Conservation (phyloP, 2,888 invertebrate genomes). For the Stenotaenia linearis region DNA sequence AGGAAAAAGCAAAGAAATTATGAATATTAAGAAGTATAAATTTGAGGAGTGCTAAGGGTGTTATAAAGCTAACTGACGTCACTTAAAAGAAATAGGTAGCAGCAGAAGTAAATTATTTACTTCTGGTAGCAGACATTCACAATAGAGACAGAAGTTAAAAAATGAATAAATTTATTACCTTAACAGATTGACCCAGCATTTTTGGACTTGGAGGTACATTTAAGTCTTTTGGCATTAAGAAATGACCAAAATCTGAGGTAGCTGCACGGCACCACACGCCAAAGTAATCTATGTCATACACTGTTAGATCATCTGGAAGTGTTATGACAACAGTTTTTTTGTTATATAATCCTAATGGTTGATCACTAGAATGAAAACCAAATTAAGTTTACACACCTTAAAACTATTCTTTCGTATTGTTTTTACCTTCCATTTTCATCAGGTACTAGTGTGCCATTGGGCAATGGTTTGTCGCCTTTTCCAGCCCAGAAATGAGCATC, state of each 20-base stretch:
- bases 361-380: constrained; percentile 55
- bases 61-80: not conserved
- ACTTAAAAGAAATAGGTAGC: not conserved
- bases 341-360: constrained; percentile 75
- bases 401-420: not conserved
- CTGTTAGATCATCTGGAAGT: constrained; percentile 73
- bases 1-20: not conserved
- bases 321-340: constrained; percentile 89
- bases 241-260: constrained; percentile 84
- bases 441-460: constrained; percentile 79
- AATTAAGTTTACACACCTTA: too few species aligned
- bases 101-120: too few species aligned
- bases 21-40: not conserved
- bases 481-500: constrained; percentile 96
- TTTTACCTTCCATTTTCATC: constrained; percentile 73
- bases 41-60: too few species aligned
- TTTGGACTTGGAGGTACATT: constrained; percentile 86
- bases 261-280: constrained; percentile 88
- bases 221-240: constrained; percentile 75
- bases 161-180: constrained; percentile 56
- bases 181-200: constrained; percentile 88
- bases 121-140: too few species aligned
- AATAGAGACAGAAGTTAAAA: too few species aligned
- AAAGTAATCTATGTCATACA: constrained; percentile 87
- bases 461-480: constrained; percentile 71